Percentiles rank a stretch among this genome's conserved stretches.
phyloP scores from a whole-genome alignment of 2,113 vertebrate species.

The Misgurnus mizolepis region DNA sequence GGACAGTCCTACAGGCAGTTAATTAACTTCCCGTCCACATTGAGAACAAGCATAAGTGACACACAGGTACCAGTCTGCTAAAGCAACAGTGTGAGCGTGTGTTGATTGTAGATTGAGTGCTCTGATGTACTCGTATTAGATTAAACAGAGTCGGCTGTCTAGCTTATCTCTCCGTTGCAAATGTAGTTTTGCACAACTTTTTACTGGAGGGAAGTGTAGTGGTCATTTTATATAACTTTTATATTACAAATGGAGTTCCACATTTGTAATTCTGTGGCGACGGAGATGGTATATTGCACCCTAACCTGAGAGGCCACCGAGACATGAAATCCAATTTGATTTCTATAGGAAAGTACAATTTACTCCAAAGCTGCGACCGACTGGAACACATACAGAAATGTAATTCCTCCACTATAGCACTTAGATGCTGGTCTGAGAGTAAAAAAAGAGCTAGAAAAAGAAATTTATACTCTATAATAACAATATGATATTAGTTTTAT shows the following conservation, averaged over 20 bases:
- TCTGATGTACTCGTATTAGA: conserved; percentile 17
- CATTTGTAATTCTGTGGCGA: conserved; percentile 8
- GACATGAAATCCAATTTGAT: conserved; percentile 19
- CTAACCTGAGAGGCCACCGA: conserved; percentile 1
- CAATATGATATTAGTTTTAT: not conserved
- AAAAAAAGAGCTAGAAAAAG: not conserved
- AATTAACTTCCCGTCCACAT: conserved; percentile 69
- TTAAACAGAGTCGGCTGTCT: not conserved
- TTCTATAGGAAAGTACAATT: conserved; percentile 34
- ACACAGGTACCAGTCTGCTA: conserved; percentile 39
- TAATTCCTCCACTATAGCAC: conserved; percentile 1
- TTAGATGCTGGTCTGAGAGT: not conserved
- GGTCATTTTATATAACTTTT: not conserved
- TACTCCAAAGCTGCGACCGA: conserved; percentile 23
- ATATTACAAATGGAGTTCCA: conserved; percentile 2
- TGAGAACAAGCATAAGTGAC: conserved; percentile 44
- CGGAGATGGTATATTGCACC: not conserved
- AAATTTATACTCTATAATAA: not conserved
- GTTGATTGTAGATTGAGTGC: conserved; percentile 18
- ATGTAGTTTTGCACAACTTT: conserved; percentile 15
- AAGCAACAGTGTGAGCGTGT: conserved; percentile 42
- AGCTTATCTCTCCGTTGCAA: not conserved
- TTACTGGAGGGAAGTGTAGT: not conserved
- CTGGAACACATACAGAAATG: conserved; percentile 17
- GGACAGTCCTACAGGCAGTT: conserved; percentile 61